phyloP scores from a whole-genome alignment of 2,888 invertebrate genomes.

The Epirrhoe tristata region DNA sequence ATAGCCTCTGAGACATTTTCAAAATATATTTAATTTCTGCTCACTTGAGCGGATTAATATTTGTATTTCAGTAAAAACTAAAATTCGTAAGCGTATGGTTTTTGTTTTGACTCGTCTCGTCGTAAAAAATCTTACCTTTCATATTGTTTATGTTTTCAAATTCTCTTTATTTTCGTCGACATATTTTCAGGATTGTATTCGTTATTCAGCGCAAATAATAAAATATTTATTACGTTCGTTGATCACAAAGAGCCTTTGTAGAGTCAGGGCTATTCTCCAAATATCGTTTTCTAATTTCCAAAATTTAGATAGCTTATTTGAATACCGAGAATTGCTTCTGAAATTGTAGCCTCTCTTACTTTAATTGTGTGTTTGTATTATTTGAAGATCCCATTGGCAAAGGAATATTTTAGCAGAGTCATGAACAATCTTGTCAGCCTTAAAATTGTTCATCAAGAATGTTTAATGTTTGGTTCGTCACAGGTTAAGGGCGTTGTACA shows the following conservation, averaged over 20 bases:
- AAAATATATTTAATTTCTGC: no score
- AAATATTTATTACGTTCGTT: slow-evolving; percentile 5
- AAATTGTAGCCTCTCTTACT: slow-evolving; percentile 10
- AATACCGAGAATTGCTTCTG: slow-evolving; percentile 26
- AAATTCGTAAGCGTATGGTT: no score
- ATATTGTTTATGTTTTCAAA: not conserved
- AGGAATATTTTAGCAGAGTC: slow-evolving; percentile 34
- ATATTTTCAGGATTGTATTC: not conserved
- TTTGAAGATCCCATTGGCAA: slow-evolving; percentile 29
- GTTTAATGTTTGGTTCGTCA: slow-evolving; percentile 27
- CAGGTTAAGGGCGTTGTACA: slow-evolving; percentile 8
- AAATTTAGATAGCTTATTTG: slow-evolving; percentile 27
- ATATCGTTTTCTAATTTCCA: slow-evolving; percentile 22
- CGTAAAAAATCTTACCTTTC: no score
- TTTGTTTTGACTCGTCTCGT: no score
- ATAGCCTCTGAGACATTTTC: no score
- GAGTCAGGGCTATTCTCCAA: slow-evolving; percentile 5
- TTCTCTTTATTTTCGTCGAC: not conserved
- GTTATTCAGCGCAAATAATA: slow-evolving; percentile 6
- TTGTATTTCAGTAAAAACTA: no score
- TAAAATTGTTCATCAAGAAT: slow-evolving; percentile 26
- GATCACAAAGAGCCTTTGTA: slow-evolving; percentile 6
- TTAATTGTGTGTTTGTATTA: slow-evolving; percentile 28
- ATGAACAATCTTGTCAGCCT: slow-evolving; percentile 34
- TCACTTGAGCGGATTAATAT: no score